Evolutionary conservation across 2,113 vertebrate species (phyloP).

Genomic region (Neotragus pygmaeus): DNA sequence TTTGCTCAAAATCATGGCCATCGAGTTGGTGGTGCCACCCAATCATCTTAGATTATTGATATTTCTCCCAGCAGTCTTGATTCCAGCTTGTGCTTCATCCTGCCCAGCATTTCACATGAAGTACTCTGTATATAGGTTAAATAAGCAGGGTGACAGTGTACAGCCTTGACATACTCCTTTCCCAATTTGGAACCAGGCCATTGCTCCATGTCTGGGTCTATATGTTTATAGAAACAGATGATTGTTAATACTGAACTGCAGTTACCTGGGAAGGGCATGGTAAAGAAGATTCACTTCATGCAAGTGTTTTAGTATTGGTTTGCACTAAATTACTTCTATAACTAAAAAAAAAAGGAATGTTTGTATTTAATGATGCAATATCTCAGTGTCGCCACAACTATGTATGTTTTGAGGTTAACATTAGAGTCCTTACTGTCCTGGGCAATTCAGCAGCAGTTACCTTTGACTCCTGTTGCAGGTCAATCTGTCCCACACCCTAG

Average conservation of each 20-base stretch:
- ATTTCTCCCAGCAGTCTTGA: background rate
- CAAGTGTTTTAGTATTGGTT: background rate
- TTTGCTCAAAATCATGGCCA: background rate
- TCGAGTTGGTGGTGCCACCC: background rate
- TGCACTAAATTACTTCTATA: background rate
- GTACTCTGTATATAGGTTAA: background rate
- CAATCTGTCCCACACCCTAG: no score
- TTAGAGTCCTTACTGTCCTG: background rate
- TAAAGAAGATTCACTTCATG: background rate
- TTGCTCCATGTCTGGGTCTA: background rate
- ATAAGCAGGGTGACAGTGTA: background rate
- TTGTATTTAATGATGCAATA: background rate
- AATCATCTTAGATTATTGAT: background rate
- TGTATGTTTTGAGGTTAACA: background rate
- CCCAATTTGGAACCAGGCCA: background rate
- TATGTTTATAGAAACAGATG: background rate
- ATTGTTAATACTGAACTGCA: background rate
- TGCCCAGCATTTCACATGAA: background rate
- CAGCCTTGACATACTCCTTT: background rate
- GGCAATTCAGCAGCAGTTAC: background rate
- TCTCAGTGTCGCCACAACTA: background rate
- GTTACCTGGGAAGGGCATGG: background rate
- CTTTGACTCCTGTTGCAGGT: background rate
- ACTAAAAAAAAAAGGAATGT: background rate
- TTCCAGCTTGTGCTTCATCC: background rate